Base-by-base conservation (phyloP, 2,888 invertebrate species). In the Perizoma flavofasciatum region DNA sequence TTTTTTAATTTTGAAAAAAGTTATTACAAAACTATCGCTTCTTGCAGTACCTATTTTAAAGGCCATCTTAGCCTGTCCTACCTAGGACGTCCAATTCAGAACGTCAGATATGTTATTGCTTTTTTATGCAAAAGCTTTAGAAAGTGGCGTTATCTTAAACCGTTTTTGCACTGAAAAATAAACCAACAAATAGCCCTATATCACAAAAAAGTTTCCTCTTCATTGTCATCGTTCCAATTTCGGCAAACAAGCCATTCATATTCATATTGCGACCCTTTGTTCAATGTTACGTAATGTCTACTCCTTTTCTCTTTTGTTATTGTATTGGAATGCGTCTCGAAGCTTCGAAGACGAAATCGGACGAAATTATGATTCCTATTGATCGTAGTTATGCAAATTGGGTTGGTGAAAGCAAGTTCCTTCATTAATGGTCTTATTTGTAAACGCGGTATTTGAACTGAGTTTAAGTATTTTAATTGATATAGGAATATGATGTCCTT, bases 261-360 rank as follows among this genome's bases (percentile, higher is more conserved):
- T 92, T 90, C 89, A 91, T 89, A 83, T 73, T 70, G 74, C 76
- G 83, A 81, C 87, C 87, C 88, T 88, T 89, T 88, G 84, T 86
- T 75, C 80, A 64, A 57, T 60, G 83, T 86, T 86, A 82, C 82
- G 83, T 78, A 88, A 88, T 80, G 37, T 37, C 68, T 71, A 67
- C 74, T 78, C 76, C 78, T 80, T 81, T 74, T 44, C 77, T 79
- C 78, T 79, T 85, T 85, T 81, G 83, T 87, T 85, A 81, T 56
- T 49, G 43, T 47, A 83, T 83, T 86, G 83, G 79, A 55, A 64
- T 63, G 68, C 63, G 47, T 68, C 63, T 56, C 52, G 65, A 64
- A 46, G n/a, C n/a, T n/a, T n/a, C n/a, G n/a, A 6, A 61, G 55
- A 67, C 67, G 68, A 68, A 68, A 68, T 65, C 67, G 69, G 69